Evolutionary conservation across 2,113 vertebrate species (phyloP).

Genomic region (Nicator chloris): DNA sequence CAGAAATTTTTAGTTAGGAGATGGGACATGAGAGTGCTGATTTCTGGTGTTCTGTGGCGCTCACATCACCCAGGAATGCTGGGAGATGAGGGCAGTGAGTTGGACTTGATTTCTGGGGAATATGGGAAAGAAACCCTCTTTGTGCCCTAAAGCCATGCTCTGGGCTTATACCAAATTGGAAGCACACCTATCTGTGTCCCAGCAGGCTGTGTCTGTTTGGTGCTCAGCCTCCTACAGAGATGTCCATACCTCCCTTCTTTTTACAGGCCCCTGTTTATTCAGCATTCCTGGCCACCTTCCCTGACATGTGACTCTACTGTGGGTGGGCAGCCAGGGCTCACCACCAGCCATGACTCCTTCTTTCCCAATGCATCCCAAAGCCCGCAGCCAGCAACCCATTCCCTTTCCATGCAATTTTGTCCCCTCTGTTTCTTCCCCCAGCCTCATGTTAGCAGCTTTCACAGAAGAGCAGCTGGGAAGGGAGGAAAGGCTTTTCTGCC

Average conservation of each 20-base stretch:
- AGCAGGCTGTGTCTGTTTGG: neutral
- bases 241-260: neutral
- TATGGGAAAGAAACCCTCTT: neutral
- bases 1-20: neutral
- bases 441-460: neutral
- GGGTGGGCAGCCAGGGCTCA: neutral
- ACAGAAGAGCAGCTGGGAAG: neutral
- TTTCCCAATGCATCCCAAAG: neutral
- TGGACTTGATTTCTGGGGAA: neutral
- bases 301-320: rapidly evolving
- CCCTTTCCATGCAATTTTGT: neutral
- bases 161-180: neutral
- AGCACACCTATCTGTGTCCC: neutral
- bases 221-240: neutral
- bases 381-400: neutral
- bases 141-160: neutral
- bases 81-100: neutral
- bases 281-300: neutral
- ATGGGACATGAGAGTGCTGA: neutral
- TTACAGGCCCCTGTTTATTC: neutral
- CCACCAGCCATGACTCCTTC: neutral
- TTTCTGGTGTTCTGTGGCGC: neutral
- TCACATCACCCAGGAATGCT: rapidly evolving
- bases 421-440: neutral
- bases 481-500: neutral